Conservation (phyloP, 2,888 invertebrate genomes). For the Xylophagus ater region DNA sequence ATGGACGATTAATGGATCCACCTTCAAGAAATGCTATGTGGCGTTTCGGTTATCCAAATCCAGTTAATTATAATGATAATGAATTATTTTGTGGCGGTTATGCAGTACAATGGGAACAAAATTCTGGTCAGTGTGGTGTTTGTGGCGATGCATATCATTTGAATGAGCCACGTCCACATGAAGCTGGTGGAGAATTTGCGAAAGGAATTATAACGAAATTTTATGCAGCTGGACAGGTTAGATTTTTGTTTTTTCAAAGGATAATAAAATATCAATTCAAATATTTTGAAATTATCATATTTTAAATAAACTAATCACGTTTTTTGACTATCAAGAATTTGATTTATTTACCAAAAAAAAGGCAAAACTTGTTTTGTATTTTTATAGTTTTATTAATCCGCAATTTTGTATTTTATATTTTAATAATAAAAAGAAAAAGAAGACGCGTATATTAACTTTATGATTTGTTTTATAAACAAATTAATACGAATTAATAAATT, state of each 20-base stretch:
- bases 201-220: constrained; percentile 74
- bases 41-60: constrained; percentile 88
- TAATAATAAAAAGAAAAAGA: no score
- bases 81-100: constrained; percentile 89
- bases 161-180: constrained; percentile 65
- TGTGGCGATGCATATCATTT: constrained; percentile 79
- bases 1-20: constrained; percentile 85
- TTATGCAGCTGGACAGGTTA: constrained; percentile 74
- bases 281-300: no score
- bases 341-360: not conserved
- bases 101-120: constrained; percentile 80
- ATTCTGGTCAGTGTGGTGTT: constrained; percentile 74
- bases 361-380: no score
- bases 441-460: no score
- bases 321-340: not conserved
- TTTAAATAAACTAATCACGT: no score
- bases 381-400: no score
- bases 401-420: no score
- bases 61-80: constrained; percentile 89
- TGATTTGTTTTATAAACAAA: no score
- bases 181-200: constrained; percentile 77
- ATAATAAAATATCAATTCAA: no score
- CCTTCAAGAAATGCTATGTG: constrained; percentile 91
- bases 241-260: no score
- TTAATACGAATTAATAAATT: no score